A percentile compares a stretch with the other conserved stretches of the same genome.
These are phyloP conservation scores for Semnornis frantzii DNA, from an alignment of 2,113 vertebrate species.

Conservation along the genomic window DNA sequence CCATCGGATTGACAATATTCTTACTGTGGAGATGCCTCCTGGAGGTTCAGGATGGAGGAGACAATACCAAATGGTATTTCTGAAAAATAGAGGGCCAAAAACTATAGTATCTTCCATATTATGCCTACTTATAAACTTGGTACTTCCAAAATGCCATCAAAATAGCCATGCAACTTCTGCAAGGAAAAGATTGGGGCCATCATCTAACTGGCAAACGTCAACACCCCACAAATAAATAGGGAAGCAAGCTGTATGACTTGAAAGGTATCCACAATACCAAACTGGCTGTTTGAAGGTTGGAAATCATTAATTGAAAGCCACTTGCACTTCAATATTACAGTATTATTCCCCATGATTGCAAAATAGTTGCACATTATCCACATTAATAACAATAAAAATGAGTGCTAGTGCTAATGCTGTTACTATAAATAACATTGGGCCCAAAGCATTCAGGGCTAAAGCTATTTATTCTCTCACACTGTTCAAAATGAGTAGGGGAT, in stretches of 20 bases:
- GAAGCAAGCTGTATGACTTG: background rate
- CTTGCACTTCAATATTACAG: background rate
- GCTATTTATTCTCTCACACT: background rate
- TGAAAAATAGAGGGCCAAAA: background rate
- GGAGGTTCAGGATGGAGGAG: background rate
- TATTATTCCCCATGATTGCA: background rate
- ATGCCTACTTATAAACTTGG: background rate
- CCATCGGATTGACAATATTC: background rate
- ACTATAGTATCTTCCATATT: background rate
- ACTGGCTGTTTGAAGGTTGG: background rate
- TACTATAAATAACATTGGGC: background rate
- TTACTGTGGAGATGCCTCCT: background rate
- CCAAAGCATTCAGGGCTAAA: background rate
- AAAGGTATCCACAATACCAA: background rate
- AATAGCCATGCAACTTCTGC: background rate
- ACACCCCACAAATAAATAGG: background rate
- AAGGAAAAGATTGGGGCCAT: background rate
- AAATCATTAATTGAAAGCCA: background rate
- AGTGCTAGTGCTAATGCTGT: background rate
- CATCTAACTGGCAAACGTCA: background rate
- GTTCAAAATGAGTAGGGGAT: background rate
- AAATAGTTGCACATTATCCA: background rate
- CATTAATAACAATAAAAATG: conserved; percentile 13
- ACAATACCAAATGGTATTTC: background rate
- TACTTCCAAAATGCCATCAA: background rate